phyloP scores from a whole-genome alignment of 2,113 vertebrate species.

The Hemicordylus capensis region DNA sequence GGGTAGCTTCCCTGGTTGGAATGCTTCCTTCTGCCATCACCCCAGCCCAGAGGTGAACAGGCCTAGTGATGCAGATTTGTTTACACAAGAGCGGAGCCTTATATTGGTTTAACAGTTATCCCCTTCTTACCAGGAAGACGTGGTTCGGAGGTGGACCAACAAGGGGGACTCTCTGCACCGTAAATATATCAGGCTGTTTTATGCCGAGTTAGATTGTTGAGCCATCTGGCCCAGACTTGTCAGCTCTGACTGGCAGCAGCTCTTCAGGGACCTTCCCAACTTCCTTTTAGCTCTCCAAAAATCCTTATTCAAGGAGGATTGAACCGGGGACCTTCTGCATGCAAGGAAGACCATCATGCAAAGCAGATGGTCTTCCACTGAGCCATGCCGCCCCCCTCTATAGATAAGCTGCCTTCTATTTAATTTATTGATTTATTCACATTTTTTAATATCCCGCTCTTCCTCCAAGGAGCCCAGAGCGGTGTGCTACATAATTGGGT shows the following conservation, averaged over 20 bases:
- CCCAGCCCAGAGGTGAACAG: background rate
- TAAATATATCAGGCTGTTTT: background rate
- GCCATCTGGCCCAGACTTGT: background rate
- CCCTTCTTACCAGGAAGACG: background rate
- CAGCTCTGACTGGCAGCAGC: background rate
- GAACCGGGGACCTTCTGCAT: background rate
- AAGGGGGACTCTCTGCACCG: too few relatives aligned
- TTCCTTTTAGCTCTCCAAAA: background rate
- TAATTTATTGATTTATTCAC: too few relatives aligned
- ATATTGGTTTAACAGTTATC: background rate
- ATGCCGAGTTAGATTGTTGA: background rate
- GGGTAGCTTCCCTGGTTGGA: background rate
- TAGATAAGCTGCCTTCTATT: too few relatives aligned
- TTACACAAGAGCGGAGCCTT: background rate
- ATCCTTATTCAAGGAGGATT: too few relatives aligned
- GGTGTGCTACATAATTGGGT: too few relatives aligned
- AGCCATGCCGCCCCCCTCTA: too few relatives aligned
- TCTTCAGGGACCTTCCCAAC: background rate
- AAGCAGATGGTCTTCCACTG: too few relatives aligned
- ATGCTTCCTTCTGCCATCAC: background rate
- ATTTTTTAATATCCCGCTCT: too few relatives aligned
- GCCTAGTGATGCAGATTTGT: background rate
- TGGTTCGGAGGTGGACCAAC: too few relatives aligned
- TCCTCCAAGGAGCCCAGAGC: too few relatives aligned
- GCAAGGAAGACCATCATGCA: too few relatives aligned